phyloP scores from a whole-genome alignment of 2,113 vertebrate genomes.

The Coreoperca whiteheadi region DNA sequence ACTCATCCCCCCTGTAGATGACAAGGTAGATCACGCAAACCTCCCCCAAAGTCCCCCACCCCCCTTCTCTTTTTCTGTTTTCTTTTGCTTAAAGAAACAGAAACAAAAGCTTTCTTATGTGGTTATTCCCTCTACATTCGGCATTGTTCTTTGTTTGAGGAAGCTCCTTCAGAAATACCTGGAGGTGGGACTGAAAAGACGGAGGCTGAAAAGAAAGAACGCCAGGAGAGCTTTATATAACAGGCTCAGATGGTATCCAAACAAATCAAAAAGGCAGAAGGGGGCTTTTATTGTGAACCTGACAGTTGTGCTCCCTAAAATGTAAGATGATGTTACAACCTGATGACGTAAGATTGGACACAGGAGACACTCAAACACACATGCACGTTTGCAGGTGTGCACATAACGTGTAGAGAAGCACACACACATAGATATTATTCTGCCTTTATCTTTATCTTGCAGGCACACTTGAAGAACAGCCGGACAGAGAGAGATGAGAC shows the following conservation, averaged over 20 bases:
- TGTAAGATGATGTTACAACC: slow-evolving; percentile 43
- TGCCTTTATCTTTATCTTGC: slow-evolving; percentile 8
- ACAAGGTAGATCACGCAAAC: slow-evolving; percentile 49
- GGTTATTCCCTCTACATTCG: slow-evolving; percentile 67
- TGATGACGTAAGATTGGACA: slow-evolving; percentile 49
- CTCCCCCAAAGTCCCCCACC: slow-evolving; percentile 19
- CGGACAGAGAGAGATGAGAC: background rate
- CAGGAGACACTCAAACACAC: slow-evolving; percentile 17
- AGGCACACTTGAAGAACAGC: slow-evolving; percentile 29
- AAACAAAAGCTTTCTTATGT: slow-evolving; percentile 54
- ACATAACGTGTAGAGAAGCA: background rate
- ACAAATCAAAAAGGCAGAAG: slow-evolving; percentile 59
- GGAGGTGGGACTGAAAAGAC: slow-evolving; percentile 62
- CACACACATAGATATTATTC: slow-evolving; percentile 5
- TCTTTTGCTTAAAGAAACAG: slow-evolving; percentile 34
- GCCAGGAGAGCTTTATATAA: slow-evolving; percentile 72
- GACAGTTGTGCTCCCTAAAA: slow-evolving; percentile 61
- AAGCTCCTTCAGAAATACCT: slow-evolving; percentile 68
- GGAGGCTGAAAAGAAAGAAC: slow-evolving; percentile 56
- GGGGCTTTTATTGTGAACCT: slow-evolving; percentile 56
- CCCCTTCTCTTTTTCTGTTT: slow-evolving; percentile 24
- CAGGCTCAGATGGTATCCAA: slow-evolving; percentile 51
- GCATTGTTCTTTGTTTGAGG: slow-evolving; percentile 67
- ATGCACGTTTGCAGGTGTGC: slow-evolving; percentile 30
- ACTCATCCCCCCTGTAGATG: slow-evolving; percentile 40